Evolutionary conservation across 2,113 vertebrate species (phyloP).

Genomic region (Alouatta palliata): DNA sequence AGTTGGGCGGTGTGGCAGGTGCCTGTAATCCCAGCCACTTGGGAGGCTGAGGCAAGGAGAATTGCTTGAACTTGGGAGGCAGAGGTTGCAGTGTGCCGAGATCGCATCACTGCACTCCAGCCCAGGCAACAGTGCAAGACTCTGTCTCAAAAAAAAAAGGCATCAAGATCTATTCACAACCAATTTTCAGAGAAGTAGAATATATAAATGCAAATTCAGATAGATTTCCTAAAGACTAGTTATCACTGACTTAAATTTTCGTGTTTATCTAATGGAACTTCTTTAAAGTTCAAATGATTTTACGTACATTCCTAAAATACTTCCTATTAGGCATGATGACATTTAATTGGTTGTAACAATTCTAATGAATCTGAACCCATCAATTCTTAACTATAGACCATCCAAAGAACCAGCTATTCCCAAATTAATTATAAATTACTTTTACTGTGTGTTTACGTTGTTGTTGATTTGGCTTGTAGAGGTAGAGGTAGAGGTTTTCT

Average conservation of each 20-base stretch:
- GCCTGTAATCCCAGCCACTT: too few species aligned
- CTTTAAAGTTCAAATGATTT: conserved; percentile 40
- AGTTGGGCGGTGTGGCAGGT: too few species aligned
- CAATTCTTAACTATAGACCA: not conserved
- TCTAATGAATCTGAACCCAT: conserved; percentile 16
- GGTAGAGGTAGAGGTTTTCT: not conserved
- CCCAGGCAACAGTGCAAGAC: too few species aligned
- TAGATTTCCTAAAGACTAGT: conserved; percentile 8
- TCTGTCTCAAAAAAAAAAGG: not conserved
- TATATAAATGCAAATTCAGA: conserved; percentile 8
- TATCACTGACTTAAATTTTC: not conserved
- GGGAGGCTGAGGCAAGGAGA: too few species aligned
- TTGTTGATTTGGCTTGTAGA: conserved; percentile 5
- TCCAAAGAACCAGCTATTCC: not conserved
- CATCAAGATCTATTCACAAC: not conserved
- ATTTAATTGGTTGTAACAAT: conserved; percentile 12
- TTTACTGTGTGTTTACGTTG: not conserved
- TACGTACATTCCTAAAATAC: not conserved
- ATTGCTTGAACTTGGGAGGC: too few species aligned
- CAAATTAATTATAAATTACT: not conserved
- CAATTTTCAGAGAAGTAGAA: conserved; percentile 2
- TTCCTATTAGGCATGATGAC: not conserved
- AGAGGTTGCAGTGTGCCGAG: too few species aligned
- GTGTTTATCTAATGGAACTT: not conserved
- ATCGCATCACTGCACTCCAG: too few species aligned